Conservation (phyloP, 2,113 vertebrate species). For the Rhombomys opimus region DNA sequence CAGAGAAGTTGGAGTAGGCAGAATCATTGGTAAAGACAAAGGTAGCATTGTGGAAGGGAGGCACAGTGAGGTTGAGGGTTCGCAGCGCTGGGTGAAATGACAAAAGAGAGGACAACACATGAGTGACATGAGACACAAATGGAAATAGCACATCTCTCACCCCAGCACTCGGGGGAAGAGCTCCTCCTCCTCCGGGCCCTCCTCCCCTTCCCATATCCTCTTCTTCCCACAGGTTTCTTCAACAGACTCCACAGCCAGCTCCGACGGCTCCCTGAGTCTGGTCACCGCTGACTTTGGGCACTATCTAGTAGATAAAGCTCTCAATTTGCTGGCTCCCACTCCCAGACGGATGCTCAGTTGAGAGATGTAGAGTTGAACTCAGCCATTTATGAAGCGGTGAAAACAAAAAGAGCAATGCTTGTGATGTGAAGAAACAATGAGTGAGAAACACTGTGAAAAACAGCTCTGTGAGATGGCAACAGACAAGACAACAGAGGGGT, state of each 20-base stretch:
- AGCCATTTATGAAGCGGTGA: constrained; percentile 54
- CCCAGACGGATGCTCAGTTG: constrained; percentile 46
- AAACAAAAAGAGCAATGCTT: constrained; percentile 72
- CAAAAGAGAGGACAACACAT: constrained; percentile 84
- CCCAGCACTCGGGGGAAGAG: rapidly evolving
- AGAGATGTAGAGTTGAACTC: constrained; percentile 84
- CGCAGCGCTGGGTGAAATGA: constrained; percentile 92
- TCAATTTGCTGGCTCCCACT: not conserved
- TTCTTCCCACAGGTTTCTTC: not conserved
- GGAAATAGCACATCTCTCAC: constrained; percentile 83
- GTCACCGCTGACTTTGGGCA: not conserved
- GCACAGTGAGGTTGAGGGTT: constrained; percentile 98
- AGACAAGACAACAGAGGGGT: constrained; percentile 54
- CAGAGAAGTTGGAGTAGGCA: constrained; percentile 98
- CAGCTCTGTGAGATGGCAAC: constrained; percentile 13
- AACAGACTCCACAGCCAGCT: rapidly evolving
- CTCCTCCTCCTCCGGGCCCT: rapidly evolving
- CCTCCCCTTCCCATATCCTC: rapidly evolving
- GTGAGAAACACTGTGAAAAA: constrained; percentile 76
- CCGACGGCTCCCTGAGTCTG: rapidly evolving
- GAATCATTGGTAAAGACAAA: constrained; percentile 99
- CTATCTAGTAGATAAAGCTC: not conserved
- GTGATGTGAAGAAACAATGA: constrained; percentile 67
- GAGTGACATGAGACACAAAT: constrained; percentile 70
- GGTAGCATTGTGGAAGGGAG: constrained; percentile 95